These are phyloP conservation scores for Squalus acanthias DNA, from an alignment of 2,797 vertebrate species.

Conservation along the genomic window DNA sequence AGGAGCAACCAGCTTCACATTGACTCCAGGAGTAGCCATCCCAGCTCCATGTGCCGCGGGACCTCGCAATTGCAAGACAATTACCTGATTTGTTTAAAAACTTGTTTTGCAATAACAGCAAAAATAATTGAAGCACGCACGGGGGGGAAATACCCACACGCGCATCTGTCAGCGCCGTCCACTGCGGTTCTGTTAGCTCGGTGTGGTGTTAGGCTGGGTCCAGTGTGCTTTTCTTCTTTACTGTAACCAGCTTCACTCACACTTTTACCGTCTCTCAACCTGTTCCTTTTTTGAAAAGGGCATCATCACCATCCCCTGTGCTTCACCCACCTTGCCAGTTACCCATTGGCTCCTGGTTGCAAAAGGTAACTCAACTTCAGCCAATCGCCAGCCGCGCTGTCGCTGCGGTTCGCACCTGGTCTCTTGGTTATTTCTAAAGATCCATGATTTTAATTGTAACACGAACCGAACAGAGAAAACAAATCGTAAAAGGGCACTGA, in stretches of 20 bases:
- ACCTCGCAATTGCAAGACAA: background rate
- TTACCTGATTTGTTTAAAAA: background rate
- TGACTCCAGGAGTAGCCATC: background rate
- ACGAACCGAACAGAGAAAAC: background rate
- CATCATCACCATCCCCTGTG: background rate
- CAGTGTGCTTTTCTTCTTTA: background rate
- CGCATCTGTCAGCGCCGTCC: background rate
- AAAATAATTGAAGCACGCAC: background rate
- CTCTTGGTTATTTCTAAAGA: background rate
- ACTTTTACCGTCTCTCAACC: background rate
- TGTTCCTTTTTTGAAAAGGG: background rate
- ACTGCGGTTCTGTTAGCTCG: background rate
- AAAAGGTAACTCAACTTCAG: background rate
- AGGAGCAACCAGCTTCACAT: background rate
- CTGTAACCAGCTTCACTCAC: background rate
- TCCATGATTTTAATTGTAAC: background rate
- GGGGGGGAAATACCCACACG: background rate
- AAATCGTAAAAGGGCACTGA: background rate
- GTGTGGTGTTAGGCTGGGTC: background rate
- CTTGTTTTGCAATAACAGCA: background rate
- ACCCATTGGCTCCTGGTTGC: background rate
- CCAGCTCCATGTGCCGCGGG: background rate
- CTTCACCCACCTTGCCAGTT: background rate
- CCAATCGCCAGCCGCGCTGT: background rate
- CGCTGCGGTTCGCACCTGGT: background rate